Evolutionary conservation across 1,140 invertebrate species (phyloP), one percentile per base, ranked within the genome.

Genomic region (Ooceraea biroi): DNA sequence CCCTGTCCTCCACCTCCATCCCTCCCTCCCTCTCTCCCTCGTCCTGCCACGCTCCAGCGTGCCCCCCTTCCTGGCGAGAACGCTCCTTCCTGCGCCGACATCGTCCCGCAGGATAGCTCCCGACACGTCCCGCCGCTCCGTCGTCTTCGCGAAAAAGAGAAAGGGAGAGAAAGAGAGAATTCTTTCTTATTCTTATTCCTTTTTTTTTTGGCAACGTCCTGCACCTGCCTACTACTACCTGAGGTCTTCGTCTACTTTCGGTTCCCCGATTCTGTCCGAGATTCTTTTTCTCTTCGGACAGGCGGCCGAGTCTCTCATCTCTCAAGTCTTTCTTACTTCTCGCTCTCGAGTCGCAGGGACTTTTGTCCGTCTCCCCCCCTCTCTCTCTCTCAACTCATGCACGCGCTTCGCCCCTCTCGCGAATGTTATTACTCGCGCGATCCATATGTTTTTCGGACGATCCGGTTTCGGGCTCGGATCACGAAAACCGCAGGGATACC

Each of bases 41-140:
- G 61, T 46, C 74, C 57, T 74, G 58, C 50, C 7, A 46, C 60
- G 48, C 46, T 65, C 27, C 25, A 19, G 44, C 65, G 65, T 84
- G 36, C 52, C 69, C 44, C 57, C 58, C 41, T 84, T 72, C 77
- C 83, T 8, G 41, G 65, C 17, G 50, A 57, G 41, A 80, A 85
- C 83, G 69, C 58, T 85, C 69, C 69, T 85, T 89, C 78, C 44
- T 61, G 76, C 65, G 66, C 41, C 48, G 78, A 78, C 90, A 88
- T 89, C 86, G 89, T 92, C 92, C 92, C 90, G 85, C 87, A 90
- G 91, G 90, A 92, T 90, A 78, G 78, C 86, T 90, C 88, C 77
- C 60, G 73, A 73, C 72, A 65, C 83, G 84, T 85, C 58, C 76
- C 78, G 72, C 69, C 60, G 83, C 78, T 82, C 50, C 78, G 77